Conservation (phyloP, 2,888 invertebrate species). For the Dilophus febrilis region DNA sequence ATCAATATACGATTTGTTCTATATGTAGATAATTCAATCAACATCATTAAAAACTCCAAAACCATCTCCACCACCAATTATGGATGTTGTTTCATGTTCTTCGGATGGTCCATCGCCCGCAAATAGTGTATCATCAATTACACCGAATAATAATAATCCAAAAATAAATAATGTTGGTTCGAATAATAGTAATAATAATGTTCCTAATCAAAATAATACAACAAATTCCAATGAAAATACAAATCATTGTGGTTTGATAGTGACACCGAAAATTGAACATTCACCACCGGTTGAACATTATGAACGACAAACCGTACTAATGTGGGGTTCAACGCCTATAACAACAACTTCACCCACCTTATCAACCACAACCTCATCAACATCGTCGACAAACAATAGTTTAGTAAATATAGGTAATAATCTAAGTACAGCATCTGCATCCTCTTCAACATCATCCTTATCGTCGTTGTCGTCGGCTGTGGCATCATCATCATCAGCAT, state of each 20-base stretch:
- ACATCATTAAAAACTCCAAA: constrained; percentile 30
- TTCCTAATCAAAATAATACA: constrained; percentile 11
- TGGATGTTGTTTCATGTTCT: constrained; percentile 30
- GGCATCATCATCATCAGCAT: no score
- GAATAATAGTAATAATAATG: neutral
- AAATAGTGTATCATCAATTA: constrained; percentile 10
- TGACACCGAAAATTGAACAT: constrained; percentile 27
- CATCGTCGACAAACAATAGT: constrained; percentile 17
- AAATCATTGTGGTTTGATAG: constrained; percentile 11
- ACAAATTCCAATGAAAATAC: neutral
- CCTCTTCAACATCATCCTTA: no score
- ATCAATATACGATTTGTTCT: constrained; percentile 1
- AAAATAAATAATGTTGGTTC: neutral
- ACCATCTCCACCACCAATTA: constrained; percentile 29
- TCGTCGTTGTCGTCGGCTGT: no score
- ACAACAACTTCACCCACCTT: constrained; percentile 23
- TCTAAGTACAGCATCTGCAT: no score
- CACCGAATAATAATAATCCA: constrained; percentile 6
- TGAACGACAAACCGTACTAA: constrained; percentile 72
- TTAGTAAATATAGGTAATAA: neutral
- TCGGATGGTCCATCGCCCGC: constrained; percentile 29
- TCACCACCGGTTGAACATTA: constrained; percentile 23
- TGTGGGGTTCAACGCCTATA: constrained; percentile 65
- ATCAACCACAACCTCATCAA: constrained; percentile 24
- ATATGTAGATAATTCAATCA: constrained; percentile 11